These are phyloP conservation scores for Hymenopus coronatus DNA, from an alignment of 2,888 invertebrate species.

Conservation along the genomic window DNA sequence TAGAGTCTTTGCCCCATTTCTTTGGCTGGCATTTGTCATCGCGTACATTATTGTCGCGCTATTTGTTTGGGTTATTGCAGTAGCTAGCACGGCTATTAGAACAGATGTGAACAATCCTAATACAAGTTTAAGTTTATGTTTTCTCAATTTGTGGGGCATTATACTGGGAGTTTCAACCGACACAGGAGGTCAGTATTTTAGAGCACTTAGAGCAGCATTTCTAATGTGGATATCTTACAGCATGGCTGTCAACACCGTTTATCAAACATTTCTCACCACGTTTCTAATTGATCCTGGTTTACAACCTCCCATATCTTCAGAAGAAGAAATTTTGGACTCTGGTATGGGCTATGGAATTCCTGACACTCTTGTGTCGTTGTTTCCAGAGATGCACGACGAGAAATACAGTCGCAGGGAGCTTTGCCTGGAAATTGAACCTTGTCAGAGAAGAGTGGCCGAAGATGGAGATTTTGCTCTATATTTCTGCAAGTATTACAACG, in stretches of 20 bases:
- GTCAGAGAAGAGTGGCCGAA: not conserved
- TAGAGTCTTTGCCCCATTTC: not conserved
- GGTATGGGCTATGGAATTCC: slow-evolving; percentile 13
- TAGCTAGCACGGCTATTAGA: not conserved
- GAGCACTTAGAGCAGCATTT: not conserved
- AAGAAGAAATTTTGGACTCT: slow-evolving; percentile 12
- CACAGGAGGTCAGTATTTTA: not conserved
- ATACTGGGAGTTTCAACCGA: not conserved
- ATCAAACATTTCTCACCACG: slow-evolving; percentile 16
- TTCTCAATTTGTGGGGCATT: slow-evolving; percentile 5
- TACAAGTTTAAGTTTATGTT: not conserved
- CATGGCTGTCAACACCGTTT: slow-evolving; percentile 13
- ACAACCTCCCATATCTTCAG: slow-evolving; percentile 1
- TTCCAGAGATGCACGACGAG: not conserved
- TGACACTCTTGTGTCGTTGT: not conserved
- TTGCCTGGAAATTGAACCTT: not conserved
- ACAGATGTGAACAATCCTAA: not conserved
- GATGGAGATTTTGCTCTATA: not conserved
- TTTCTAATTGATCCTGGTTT: slow-evolving; percentile 16
- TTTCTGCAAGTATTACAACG: not conserved
- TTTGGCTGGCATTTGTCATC: not conserved
- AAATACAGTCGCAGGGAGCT: not conserved
- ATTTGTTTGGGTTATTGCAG: not conserved
- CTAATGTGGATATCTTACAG: slow-evolving; percentile 7
- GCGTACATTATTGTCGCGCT: not conserved